Evolutionary conservation across 2,113 vertebrate species (phyloP), one percentile per base, ranked within the genome.

Genomic region (Gambusia affinis): DNA sequence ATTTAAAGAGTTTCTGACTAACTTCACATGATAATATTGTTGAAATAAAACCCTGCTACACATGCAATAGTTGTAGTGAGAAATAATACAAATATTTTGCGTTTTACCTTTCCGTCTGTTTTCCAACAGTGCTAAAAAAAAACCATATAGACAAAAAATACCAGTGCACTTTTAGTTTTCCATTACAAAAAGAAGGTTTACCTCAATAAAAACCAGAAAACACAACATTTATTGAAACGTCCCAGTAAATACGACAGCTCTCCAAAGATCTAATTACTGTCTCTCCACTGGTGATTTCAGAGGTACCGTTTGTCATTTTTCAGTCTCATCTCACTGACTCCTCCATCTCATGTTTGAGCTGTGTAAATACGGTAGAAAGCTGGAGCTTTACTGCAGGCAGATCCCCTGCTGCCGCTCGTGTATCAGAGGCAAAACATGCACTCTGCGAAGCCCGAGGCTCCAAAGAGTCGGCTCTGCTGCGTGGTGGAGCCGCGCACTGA

Each of bases 321-420:
- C 35, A 29, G 44, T 28, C 75, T 33, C 71, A 76, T 80, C 70
- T 84, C 63, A 8, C 47, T 27, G 14, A 63, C 70, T 79, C 75
- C 74, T 79, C 24, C 65, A 74, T 79, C 81, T 82, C 24, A 80
- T 67, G 79, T 63, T 60, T 68, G 72, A 90, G 86, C 86, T 90
- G 79, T 80, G 81, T 79, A 85, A 90, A 91, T 33, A 90, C 42
- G 64, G 63, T 12, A 12, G 80, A 83, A 76, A 79, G 76, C 87
- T 61, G 47, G 15, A 72, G 90, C 83, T 86, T 75, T 74, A 77
- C 72, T 51, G 54, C 75, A 65, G 69, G 88, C 85, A 81, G 87
- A 83, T 87, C 79, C 72, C 83, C 90, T 79, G 84, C 85, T 87
- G 88, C 74, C 62, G 31, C 70, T 66, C 69, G 19, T 64, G 67